phyloP scores from a whole-genome alignment of 2,113 vertebrate species.

The Hippoglossus stenolepis region DNA sequence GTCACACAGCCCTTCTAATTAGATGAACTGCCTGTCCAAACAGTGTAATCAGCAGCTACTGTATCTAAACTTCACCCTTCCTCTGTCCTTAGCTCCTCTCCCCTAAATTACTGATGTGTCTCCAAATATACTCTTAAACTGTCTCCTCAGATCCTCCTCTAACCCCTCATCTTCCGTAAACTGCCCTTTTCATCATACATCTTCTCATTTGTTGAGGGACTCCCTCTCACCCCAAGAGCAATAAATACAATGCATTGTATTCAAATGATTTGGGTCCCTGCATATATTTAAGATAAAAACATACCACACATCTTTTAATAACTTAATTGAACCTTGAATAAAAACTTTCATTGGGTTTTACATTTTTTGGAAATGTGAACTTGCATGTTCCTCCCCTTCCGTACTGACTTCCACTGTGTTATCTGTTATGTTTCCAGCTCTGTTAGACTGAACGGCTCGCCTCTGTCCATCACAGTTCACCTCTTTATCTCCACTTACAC shows the following conservation, averaged over 20 bases:
- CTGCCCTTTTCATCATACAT: not conserved
- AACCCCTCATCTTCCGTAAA: not conserved
- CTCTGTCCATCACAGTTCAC: slow-evolving; percentile 10
- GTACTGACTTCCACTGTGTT: slow-evolving; percentile 3
- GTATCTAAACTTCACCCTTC: slow-evolving; percentile 31
- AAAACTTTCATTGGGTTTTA: too few relatives aligned
- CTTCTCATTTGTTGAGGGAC: not conserved
- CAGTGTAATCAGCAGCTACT: slow-evolving; percentile 39
- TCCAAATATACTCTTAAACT: not conserved
- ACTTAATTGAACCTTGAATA: too few relatives aligned
- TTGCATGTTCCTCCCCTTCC: not conserved
- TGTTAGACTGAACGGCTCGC: slow-evolving; percentile 5
- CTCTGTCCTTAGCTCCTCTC: slow-evolving; percentile 5
- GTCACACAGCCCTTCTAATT: slow-evolving; percentile 45
- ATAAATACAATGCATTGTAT: not conserved
- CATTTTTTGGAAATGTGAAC: not conserved
- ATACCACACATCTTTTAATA: too few relatives aligned
- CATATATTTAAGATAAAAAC: not conserved
- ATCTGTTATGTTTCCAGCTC: slow-evolving; percentile 24
- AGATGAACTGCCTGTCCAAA: slow-evolving; percentile 53
- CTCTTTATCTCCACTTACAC: slow-evolving; percentile 27
- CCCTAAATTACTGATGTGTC: slow-evolving; percentile 2
- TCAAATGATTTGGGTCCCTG: not conserved
- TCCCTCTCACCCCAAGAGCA: not conserved
- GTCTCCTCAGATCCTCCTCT: not conserved